phyloP scores from a whole-genome alignment of 2,888 invertebrate species.

The Ormyrus nitidulus region DNA sequence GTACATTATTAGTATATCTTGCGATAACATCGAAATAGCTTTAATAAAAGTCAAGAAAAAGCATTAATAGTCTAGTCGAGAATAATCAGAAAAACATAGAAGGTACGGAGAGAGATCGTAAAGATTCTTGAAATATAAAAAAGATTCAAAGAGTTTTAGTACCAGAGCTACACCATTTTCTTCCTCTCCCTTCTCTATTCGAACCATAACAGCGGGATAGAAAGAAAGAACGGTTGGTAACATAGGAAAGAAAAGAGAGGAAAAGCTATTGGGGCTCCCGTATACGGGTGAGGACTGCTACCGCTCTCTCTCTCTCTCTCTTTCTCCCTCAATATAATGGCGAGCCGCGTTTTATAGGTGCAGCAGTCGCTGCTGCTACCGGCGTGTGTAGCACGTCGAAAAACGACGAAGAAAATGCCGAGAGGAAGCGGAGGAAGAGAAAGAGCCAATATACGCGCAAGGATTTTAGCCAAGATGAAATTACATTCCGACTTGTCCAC shows the following conservation, averaged over 20 bases:
- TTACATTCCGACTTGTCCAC: conserved; percentile 71
- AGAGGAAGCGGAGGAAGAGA: conserved; percentile 28
- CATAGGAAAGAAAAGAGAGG: conserved; percentile 42
- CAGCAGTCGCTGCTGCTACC: conserved; percentile 65
- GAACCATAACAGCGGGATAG: conserved; percentile 38
- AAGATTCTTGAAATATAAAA: conserved; percentile 53
- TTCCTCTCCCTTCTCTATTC: neutral
- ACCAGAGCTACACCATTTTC: conserved; percentile 34
- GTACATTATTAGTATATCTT: too few relatives aligned
- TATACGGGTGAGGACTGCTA: conserved; percentile 41
- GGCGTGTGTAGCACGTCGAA: conserved; percentile 50
- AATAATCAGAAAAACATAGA: conserved; percentile 48
- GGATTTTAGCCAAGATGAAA: conserved; percentile 70
- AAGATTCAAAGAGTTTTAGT: conserved; percentile 54
- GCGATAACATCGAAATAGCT: too few relatives aligned
- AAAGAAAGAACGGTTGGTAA: conserved; percentile 34
- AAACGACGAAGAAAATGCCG: neutral
- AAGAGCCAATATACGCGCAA: conserved; percentile 32
- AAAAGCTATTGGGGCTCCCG: conserved; percentile 51
- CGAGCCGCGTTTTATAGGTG: conserved; percentile 70
- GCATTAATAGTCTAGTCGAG: neutral
- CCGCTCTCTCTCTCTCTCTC: conserved; percentile 30
- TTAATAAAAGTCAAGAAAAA: too few relatives aligned
- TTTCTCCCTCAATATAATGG: conserved; percentile 65
- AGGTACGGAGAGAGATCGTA: conserved; percentile 26